Base-by-base conservation (phyloP, 2,797 vertebrate genomes). In the Microhierax caerulescens region DNA sequence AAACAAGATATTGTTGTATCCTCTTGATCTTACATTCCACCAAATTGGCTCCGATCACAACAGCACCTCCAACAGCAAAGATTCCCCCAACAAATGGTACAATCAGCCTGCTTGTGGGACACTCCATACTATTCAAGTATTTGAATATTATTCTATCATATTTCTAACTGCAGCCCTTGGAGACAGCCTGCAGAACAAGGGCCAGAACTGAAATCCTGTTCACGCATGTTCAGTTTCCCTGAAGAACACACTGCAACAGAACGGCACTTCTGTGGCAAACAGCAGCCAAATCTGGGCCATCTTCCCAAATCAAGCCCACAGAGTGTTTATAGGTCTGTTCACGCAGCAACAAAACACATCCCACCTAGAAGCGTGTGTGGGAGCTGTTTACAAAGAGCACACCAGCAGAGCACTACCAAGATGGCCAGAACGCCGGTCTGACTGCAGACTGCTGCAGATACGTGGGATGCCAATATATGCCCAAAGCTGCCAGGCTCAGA, bases 111-210 rank as follows among this genome's bases (percentile, higher is more conserved):
- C 28, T 36, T n/a, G 11, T 48, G 63, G 28, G 30, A 70, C 1
- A 0, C 18, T 37, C 65, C 13, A 3, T 13, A 15, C 8, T 43
- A n/a, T n/a, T n/a, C n/a, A n/a, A n/a, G n/a, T n/a, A n/a, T n/a
- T n/a, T n/a, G n/a, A n/a, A n/a, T n/a, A n/a, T n/a, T n/a, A n/a
- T n/a, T n/a, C n/a, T n/a, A n/a, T 9, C 5, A 0, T 28, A 60
- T 21, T 95, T 53, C 61, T 41, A 34, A 34, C 53, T 51, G 39
- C 51, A 45, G 57, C 13, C 36, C 57, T 37, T 50, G 34, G 5
- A 61, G 50, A n/a, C 7, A 43, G 39, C 16, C 43, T 27, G 56
- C 22, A 63, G 63, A 43, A 89, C 72, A 67, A 73, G 56, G 21
- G 11, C 3, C 54, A 53, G 10, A 9, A 80, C 41, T 37, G 53